A percentile compares a stretch with the other conserved stretches of the same genome.
These are phyloP conservation scores for Cranoglanis bouderius DNA, from an alignment of 2,113 vertebrate genomes.

Conservation along the genomic window DNA sequence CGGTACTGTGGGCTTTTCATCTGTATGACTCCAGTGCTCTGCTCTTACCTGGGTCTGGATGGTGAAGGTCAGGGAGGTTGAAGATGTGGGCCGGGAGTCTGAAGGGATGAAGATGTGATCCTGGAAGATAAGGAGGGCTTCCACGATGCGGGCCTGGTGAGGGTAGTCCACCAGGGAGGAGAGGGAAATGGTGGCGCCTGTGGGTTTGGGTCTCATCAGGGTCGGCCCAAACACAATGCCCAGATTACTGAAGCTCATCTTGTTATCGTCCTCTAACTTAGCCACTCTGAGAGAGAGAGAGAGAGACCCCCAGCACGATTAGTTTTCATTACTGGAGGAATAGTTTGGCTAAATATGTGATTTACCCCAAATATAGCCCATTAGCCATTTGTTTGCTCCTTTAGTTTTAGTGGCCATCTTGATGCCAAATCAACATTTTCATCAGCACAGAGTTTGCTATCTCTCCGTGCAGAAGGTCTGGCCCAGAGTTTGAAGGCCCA, in stretches of 20 bases:
- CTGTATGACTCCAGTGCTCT: neutral
- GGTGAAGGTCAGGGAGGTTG: slow-evolving; percentile 47
- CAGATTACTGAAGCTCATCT: slow-evolving; percentile 92
- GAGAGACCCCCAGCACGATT: too few relatives aligned
- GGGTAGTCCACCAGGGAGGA: slow-evolving; percentile 96
- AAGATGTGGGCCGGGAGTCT: slow-evolving; percentile 36
- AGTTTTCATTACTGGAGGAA: neutral
- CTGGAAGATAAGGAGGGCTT: slow-evolving; percentile 89
- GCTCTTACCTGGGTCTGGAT: slow-evolving; percentile 37
- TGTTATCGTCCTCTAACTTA: slow-evolving; percentile 89
- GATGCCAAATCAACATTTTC: neutral
- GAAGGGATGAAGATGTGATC: slow-evolving; percentile 73
- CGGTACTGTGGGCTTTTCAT: neutral
- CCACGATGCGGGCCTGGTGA: slow-evolving; percentile 90
- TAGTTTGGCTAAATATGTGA: neutral
- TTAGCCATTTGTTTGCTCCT: neutral
- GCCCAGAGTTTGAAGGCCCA: neutral
- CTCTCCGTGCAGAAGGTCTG: neutral
- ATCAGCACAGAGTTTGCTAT: neutral
- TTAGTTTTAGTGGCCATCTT: neutral
- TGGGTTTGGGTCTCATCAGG: slow-evolving; percentile 90
- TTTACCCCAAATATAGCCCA: neutral
- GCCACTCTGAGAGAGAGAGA: slow-evolving; percentile 77
- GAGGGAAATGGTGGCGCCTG: slow-evolving; percentile 87
- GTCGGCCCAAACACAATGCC: slow-evolving; percentile 95